Percentiles rank a stretch among this genome's conserved stretches.
Conservation (phyloP, 2,113 vertebrate species). For the Cebus imitator region DNA sequence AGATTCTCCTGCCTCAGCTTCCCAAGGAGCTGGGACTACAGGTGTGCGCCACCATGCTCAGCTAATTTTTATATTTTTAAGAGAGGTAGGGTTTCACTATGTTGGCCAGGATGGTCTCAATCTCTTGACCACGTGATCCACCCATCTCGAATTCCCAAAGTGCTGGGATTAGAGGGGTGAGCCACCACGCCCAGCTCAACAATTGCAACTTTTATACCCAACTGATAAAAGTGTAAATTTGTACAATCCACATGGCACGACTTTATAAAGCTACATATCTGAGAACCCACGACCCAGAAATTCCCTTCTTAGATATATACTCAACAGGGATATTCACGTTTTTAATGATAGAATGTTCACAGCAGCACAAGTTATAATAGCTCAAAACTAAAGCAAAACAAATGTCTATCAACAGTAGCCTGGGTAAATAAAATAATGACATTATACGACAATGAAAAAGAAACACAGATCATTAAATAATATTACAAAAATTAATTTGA, state of each 20-base stretch:
- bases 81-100: no score
- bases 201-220: background rate
- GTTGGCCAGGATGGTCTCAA: no score
- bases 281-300: background rate
- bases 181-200: background rate
- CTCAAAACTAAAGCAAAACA: background rate
- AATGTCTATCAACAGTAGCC: background rate
- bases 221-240: background rate
- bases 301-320: background rate
- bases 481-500: background rate
- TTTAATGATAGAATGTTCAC: background rate
- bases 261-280: background rate
- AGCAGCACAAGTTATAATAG: background rate
- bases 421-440: background rate
- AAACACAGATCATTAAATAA: background rate
- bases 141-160: no score
- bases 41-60: no score
- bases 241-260: background rate
- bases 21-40: no score
- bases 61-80: no score
- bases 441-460: background rate
- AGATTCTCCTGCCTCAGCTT: no score
- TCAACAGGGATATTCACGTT: background rate
- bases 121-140: no score
- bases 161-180: no score